Evolutionary conservation across 2,888 invertebrate species (phyloP).

Genomic region (Metellina segmentata): DNA sequence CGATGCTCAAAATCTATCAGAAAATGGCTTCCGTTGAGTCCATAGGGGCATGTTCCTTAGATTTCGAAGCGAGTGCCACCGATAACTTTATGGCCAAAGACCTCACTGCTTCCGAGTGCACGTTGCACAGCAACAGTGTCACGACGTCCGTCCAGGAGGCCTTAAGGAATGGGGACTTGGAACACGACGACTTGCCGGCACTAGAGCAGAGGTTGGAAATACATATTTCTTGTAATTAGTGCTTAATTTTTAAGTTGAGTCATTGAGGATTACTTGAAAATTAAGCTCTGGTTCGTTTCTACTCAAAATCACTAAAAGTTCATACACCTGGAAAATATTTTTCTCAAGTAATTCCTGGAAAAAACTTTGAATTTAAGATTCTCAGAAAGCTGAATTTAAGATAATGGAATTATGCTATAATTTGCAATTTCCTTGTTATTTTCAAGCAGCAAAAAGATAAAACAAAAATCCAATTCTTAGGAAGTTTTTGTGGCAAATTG

Average conservation of each 20-base stretch:
- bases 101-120: constrained; percentile 71
- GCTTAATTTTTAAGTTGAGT: neutral
- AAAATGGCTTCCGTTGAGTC: constrained; percentile 86
- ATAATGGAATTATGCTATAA: no score
- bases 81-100: constrained; percentile 43
- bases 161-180: constrained; percentile 31
- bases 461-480: no score
- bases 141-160: constrained; percentile 36
- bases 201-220: constrained; percentile 69
- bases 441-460: no score
- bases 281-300: no score
- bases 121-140: constrained; percentile 59
- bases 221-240: constrained; percentile 29
- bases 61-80: constrained; percentile 86
- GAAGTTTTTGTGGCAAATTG: no score
- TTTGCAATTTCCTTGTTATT: no score
- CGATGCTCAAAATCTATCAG: constrained; percentile 75
- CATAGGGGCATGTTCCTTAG: constrained; percentile 92
- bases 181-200: constrained; percentile 23
- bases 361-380: no score
- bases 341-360: no score
- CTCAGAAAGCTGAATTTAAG: no score
- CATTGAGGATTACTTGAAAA: neutral
- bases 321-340: no score
- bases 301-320: no score